Evolutionary conservation across 30 jellyfish, hydroid and myxozoan genomes (phyloP).

Genomic region (Hydractinia symbiolongicarpus): DNA sequence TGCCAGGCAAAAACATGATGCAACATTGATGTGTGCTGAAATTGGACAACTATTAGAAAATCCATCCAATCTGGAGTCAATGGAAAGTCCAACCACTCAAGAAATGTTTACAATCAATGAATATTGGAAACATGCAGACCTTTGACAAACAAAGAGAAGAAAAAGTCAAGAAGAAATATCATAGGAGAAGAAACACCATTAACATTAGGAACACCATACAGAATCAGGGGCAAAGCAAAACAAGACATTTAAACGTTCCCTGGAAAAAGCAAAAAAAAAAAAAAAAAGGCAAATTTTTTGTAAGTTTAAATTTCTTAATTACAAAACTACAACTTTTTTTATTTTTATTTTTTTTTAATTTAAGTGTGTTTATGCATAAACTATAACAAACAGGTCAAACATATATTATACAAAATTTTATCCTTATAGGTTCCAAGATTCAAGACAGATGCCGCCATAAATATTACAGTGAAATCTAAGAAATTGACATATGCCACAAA

Average conservation of each 20-base stretch:
- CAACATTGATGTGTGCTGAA: neutral
- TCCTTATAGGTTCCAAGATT: neutral
- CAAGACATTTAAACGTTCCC: neutral
- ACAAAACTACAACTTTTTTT: neutral
- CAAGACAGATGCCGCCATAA: neutral
- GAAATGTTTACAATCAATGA: neutral
- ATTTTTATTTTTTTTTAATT: neutral
- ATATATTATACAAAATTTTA: too few species aligned
- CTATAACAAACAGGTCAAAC: too few species aligned
- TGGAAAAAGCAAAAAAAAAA: neutral
- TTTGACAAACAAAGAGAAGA: neutral
- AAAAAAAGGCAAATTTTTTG: neutral
- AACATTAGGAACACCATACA: neutral
- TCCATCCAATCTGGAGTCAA: too few species aligned
- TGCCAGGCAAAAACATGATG: neutral
- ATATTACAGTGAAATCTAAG: neutral
- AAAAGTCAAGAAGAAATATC: neutral
- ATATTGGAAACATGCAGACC: neutral
- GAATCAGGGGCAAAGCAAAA: neutral
- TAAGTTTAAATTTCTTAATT: neutral
- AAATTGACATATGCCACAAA: neutral
- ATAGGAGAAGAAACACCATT: neutral
- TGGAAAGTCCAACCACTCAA: too few species aligned
- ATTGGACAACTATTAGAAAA: too few species aligned
- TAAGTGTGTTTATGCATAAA: too few species aligned